Evolutionary conservation across 2,888 invertebrate genomes (phyloP).

Genomic region (Nasonovia ribisnigri): DNA sequence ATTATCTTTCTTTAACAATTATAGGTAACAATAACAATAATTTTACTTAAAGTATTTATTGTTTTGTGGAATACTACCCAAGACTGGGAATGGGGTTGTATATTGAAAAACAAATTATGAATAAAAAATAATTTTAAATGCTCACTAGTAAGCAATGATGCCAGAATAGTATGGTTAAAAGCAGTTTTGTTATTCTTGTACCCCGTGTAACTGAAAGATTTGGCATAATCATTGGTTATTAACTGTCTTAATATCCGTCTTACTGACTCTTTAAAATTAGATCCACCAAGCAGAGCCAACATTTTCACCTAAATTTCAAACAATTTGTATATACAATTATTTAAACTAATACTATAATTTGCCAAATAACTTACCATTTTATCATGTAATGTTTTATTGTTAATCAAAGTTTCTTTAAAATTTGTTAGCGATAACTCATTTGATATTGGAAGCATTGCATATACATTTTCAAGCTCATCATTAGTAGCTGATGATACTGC

Average conservation of each 20-base stretch:
- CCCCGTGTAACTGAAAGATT: neutral
- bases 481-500: too few species aligned
- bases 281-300: neutral
- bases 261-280: neutral
- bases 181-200: neutral
- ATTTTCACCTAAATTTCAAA: constrained; percentile 18
- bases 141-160: neutral
- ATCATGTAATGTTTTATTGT: neutral
- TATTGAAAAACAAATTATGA: neutral
- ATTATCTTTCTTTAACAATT: too few species aligned
- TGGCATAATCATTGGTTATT: constrained; percentile 12
- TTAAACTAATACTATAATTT: neutral
- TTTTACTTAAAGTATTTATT: too few species aligned
- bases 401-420: neutral
- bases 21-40: too few species aligned
- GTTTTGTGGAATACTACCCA: too few species aligned
- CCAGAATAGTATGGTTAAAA: neutral
- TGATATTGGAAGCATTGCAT: neutral
- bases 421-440: neutral
- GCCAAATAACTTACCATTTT: neutral
- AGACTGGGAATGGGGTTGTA: too few species aligned
- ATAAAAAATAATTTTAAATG: neutral
- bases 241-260: constrained; percentile 13
- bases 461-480: neutral
- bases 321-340: neutral